Base-by-base conservation (phyloP, 2,888 invertebrate species). In the Abscondita cerata region DNA sequence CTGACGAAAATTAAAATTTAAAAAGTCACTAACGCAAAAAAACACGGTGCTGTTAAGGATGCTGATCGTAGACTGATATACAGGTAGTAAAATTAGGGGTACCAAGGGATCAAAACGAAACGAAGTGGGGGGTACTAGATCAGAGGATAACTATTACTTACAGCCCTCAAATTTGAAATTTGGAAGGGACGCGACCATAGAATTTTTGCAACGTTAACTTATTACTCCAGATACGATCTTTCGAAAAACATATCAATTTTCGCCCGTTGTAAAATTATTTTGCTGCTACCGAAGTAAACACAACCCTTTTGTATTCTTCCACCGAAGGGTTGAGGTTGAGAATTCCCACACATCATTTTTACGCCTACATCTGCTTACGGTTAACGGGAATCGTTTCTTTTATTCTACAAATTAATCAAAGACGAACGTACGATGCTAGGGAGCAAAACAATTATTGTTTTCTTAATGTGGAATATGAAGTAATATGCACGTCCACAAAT, bases 41-140 rank as follows among this genome's bases (percentile, higher is more conserved):
- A 36, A 46, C 46, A 25, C 31, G 18, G 40, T 31, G 19, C 20
- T 38, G 31, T 12, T 46, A 53, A 44, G 61, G 71, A 71, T 66
- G 70, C 70, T 71, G 71, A 53, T 59, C 50, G 54, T 64, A 56
- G 62, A 71, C 71, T 71, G 70, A 71, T 68, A 65, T 62, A 67
- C 71, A 71, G 71, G 71, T 71, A 71, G 71, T 58, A 65, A 70
- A 72, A 72, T 70, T 70, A 69, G 70, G 73, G 72, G 71, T 70
- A 61, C 50, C 19, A 36, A 62, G 56, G 63, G 62, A 61, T 61
- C 55, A 59, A 62, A 56, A 51, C n/a, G 57, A 56, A 61, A 31
- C 51, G 60, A 63, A 69, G 70, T 68, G 72, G 74, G 73, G 25
- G 67, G 61, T 34, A 33, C 48, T 61, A 56, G 66, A 68, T 68